These are phyloP conservation scores for Buathra laborator DNA, from an alignment of 2,888 invertebrate species.

Conservation along the genomic window DNA sequence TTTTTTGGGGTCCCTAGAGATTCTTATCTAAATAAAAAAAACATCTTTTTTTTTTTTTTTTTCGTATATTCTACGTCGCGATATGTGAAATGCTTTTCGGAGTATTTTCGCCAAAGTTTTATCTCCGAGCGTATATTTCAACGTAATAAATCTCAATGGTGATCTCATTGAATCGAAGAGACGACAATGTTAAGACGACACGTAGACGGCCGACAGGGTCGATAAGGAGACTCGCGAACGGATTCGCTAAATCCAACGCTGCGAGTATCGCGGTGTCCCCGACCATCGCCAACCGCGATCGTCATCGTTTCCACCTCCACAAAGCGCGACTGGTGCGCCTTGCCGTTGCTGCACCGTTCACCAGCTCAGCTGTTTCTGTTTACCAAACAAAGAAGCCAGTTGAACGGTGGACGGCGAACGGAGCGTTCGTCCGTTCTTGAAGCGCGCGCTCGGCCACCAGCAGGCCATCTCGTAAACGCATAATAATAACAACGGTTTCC, in stretches of 20 bases:
- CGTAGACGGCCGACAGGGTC: slow-evolving; percentile 38
- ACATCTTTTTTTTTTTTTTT: background rate
- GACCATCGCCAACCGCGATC: slow-evolving; percentile 55
- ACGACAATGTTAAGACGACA: background rate
- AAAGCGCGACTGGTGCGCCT: slow-evolving; percentile 28
- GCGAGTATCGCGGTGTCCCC: slow-evolving; percentile 30
- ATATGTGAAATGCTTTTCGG: background rate
- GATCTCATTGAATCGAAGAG: slow-evolving; percentile 7
- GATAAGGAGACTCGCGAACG: slow-evolving; percentile 57
- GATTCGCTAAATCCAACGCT: slow-evolving; percentile 27
- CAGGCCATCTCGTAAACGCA: slow-evolving; percentile 27
- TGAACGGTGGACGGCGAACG: slow-evolving; percentile 78
- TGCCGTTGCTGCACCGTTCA: slow-evolving; percentile 61
- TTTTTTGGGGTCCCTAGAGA: background rate
- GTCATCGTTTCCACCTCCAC: slow-evolving; percentile 62
- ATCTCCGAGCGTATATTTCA: background rate
- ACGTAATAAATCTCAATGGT: background rate
- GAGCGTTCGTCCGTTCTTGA: slow-evolving; percentile 69
- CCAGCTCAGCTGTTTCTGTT: slow-evolving; percentile 84
- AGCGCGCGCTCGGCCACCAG: slow-evolving; percentile 57
- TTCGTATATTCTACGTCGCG: background rate
- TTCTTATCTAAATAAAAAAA: background rate
- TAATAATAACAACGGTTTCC: slow-evolving; percentile 11
- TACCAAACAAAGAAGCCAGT: slow-evolving; percentile 84
- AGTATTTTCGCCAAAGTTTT: background rate